Evolutionary conservation across 2,797 vertebrate genomes (phyloP), one percentile per base, ranked within the genome.

Genomic region (Spinibarbus caldwelli): DNA sequence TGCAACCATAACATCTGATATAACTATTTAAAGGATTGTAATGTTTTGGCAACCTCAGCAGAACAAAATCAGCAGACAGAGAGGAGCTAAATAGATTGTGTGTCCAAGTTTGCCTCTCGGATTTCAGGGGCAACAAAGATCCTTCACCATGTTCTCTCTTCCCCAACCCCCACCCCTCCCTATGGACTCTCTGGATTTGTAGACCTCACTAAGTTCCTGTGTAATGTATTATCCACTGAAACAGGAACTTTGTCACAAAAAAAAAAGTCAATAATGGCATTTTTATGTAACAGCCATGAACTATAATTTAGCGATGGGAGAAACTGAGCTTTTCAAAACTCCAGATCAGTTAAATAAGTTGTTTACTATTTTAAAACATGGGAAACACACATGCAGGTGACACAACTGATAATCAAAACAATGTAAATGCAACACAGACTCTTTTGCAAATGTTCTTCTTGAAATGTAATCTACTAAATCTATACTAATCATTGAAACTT

Each of bases 71-170:
- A 7, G 41, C 36, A 62, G 38, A 82, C 49, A 66, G 59, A 21
- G 72, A 62, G 41, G 19, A 68, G 78, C 31, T 6, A 70, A 76
- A 86, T 78, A 86, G 54, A 66, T 19, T 64, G 34, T 19, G 11
- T 78, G 67, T 26, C 17, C 64, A 64, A 31, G 75, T 68, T 52
- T 70, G 66, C 76, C 23, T 78, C 81, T 83, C 49, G 8, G 67
- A 78, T 83, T 86, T 86, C 85, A 72, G 64, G 78, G 81, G 52
- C 75, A 72, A 73, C 47, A 45, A n/a, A 29, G 26, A 47, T 59
- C 80, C 62, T 68, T 49, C 66, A n/a, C 23, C 34, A 2, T 34
- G 45, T 54, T 34, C 36, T 68, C n/a, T 23, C 31, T 34, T 12
- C 26, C 2, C 1, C 12, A 15, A 36, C 49, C 31, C 73, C 23